Base-by-base conservation (phyloP, 2,797 vertebrate genomes). In the Cossypha heuglini region DNA sequence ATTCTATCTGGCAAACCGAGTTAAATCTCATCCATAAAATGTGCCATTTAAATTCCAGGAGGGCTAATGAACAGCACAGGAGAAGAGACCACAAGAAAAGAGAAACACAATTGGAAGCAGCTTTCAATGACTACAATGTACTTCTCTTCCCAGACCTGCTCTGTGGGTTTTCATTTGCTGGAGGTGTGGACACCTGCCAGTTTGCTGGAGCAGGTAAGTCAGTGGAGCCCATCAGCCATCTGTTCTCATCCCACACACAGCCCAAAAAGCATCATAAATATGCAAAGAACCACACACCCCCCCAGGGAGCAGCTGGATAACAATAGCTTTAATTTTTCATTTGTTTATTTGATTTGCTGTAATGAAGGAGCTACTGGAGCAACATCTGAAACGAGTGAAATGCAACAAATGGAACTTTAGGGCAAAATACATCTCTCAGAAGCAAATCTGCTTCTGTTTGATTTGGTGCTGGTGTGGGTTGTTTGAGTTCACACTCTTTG, bases 321-420 rank as follows among this genome's bases (percentile, higher is more conserved):
- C 97, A 97, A 97, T 94, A 64, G 91, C 74, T 92, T 98, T 98
- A 97, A 98, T 97, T 98, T 98, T 98, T 97, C 97, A 97, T 97
- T 97, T 98, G 97, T 97, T 98, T 97, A 93, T 97, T 97, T 97
- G 97, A 97, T 97, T 97, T 97, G 92, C 93, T 68, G 77, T 76
- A 86, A 94, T 80, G 87, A 96, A 80, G 80, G 90, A 97, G 94
- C 76, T 90, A 51, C 93, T 81, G 91, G 84, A 89, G 75, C 90
- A 55, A 95, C 96, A 96, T 96, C 97, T 96, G 96, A 96, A 94
- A 83, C 69, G 29, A 86, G 57, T 52, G 63, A 74, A 91, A 90
- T 16, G 92, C 87, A 73, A 59, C 67, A 71, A 94, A 93, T 67
- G 59, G 48, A 94, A 96, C 80, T 90, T 86, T 0, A 48, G 52